Percentiles rank a stretch among this genome's conserved stretches.
Conservation (phyloP, 1,140 invertebrate species). For the Coelopa frigida region DNA sequence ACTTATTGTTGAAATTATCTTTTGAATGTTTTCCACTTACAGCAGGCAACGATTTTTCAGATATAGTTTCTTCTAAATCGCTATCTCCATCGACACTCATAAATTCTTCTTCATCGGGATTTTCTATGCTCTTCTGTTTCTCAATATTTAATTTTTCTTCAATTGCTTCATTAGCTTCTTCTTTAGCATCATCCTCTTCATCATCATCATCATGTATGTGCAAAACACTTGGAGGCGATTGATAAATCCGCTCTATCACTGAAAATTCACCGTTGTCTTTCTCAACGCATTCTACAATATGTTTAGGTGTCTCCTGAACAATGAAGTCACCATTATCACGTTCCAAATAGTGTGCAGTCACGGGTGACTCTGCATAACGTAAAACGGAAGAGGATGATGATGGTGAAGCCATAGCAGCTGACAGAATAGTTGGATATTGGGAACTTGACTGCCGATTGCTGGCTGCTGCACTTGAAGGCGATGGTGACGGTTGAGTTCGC, state of each 20-base stretch:
- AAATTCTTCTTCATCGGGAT: conserved; percentile 3
- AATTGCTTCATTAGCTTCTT: neutral
- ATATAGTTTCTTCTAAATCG: conserved; percentile 7
- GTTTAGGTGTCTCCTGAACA: conserved; percentile 42
- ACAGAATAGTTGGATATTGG: conserved; percentile 26
- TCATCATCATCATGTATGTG: conserved; percentile 41
- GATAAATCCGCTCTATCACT: conserved; percentile 42
- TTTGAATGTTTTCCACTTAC: too few relatives aligned
- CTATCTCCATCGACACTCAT: conserved; percentile 3
- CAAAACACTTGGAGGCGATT: conserved; percentile 39
- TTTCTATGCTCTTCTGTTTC: neutral
- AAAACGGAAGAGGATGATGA: conserved; percentile 30
- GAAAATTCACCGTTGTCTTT: conserved; percentile 42
- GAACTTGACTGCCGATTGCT: conserved; percentile 21
- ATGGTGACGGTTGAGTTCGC: too few relatives aligned
- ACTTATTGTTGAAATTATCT: too few relatives aligned
- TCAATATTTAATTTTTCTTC: neutral
- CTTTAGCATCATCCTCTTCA: conserved; percentile 26
- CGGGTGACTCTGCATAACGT: conserved; percentile 38
- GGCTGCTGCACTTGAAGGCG: neutral
- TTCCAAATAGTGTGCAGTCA: conserved; percentile 40
- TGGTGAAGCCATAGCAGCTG: conserved; percentile 29
- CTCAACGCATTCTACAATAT: conserved; percentile 41
- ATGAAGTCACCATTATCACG: conserved; percentile 42
- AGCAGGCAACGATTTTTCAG: too few relatives aligned